Evolutionary conservation across 2,888 invertebrate species (phyloP).

Genomic region (Dusona sp.): DNA sequence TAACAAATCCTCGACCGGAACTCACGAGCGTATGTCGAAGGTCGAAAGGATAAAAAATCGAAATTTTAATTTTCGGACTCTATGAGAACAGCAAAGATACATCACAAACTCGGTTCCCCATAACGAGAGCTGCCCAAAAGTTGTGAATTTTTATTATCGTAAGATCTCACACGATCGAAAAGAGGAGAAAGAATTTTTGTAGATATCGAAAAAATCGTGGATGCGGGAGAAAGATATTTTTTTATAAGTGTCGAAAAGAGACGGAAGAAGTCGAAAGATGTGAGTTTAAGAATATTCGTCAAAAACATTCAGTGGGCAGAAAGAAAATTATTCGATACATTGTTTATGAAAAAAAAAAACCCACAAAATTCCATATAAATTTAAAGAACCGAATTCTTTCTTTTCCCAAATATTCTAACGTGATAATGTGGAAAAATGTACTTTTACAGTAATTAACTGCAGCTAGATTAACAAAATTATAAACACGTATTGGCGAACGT

Average conservation of each 20-base stretch:
- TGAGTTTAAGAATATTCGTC: not conserved
- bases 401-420: not conserved
- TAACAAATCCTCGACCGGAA: not conserved
- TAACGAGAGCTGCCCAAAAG: not conserved
- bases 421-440: not conserved
- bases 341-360: not conserved
- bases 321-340: not conserved
- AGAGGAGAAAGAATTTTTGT: constrained; percentile 20
- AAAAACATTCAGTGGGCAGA: not conserved
- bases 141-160: not conserved
- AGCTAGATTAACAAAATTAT: not conserved
- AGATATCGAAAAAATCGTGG: constrained; percentile 30
- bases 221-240: constrained; percentile 52
- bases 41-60: not conserved
- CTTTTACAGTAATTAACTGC: not conserved
- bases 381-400: not conserved
- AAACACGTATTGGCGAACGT: not conserved
- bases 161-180: not conserved
- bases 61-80: not conserved
- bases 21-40: not conserved
- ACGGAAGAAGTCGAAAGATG: not conserved
- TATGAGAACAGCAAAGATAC: not conserved
- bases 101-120: not conserved
- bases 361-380: not conserved
- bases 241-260: constrained; percentile 41